Evolutionary conservation across 2,888 invertebrate genomes (phyloP).

Genomic region (Euspilapteryx auroguttella): DNA sequence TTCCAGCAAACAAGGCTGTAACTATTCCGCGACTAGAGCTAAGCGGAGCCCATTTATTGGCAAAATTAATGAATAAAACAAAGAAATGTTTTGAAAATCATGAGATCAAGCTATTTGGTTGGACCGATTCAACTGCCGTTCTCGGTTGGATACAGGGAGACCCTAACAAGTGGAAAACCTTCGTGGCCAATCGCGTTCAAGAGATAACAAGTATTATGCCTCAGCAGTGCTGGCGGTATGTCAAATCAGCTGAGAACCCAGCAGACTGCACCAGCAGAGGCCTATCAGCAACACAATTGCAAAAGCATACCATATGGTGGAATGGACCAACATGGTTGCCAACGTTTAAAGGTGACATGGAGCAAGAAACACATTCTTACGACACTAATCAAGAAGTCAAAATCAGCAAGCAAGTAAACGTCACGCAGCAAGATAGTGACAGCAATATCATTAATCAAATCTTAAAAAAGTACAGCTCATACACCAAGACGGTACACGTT

Average conservation of each 20-base stretch:
- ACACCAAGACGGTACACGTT: no score
- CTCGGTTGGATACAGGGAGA: constrained; percentile 1
- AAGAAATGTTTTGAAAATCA: neutral
- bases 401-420: constrained; percentile 2
- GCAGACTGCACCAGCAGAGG: constrained; percentile 10
- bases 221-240: constrained; percentile 1
- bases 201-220: neutral
- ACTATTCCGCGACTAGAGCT: neutral
- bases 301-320: constrained; percentile 9
- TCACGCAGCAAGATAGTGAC: neutral
- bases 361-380: constrained; percentile 3
- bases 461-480: constrained; percentile 6
- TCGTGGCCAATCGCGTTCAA: neutral
- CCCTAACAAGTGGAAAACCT: neutral
- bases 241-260: constrained; percentile 1
- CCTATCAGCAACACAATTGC: constrained; percentile 3
- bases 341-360: no score
- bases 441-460: constrained; percentile 2
- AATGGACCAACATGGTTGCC: constrained; percentile 8
- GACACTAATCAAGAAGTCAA: constrained; percentile 5
- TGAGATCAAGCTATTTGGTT: neutral
- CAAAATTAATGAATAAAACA: neutral
- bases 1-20: neutral
- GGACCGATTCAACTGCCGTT: neutral
- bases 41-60: neutral